Conservation (phyloP, 1,140 invertebrate species). For the Uloborus diversus region DNA sequence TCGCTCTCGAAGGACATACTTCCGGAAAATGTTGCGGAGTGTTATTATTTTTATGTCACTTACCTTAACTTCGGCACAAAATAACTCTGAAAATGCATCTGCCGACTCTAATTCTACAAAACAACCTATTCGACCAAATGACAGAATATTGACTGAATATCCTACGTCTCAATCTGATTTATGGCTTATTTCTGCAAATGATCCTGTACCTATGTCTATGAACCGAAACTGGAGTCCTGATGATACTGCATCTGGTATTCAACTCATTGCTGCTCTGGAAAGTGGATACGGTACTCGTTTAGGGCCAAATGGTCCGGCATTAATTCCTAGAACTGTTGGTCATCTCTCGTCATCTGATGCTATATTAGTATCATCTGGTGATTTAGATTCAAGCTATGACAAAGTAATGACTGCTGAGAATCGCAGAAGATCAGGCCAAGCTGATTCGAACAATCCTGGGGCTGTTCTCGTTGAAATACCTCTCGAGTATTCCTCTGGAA, state of each 20-base stretch:
- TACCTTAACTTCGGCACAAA: too few species aligned
- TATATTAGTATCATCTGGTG: too few species aligned
- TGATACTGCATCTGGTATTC: neutral
- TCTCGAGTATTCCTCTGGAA: neutral
- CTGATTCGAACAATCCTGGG: neutral
- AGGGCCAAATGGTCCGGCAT: neutral
- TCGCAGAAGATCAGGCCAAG: neutral
- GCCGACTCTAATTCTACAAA: too few species aligned
- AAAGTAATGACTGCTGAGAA: neutral
- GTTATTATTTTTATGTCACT: too few species aligned
- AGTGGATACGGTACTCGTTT: neutral
- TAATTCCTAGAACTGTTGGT: too few species aligned
- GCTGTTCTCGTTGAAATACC: slow-evolving; percentile 25
- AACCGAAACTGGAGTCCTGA: slow-evolving; percentile 7
- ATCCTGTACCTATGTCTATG: slow-evolving; percentile 13
- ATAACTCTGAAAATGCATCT: too few species aligned
- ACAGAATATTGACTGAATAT: too few species aligned
- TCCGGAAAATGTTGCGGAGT: too few species aligned
- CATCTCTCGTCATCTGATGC: too few species aligned
- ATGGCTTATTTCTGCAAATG: slow-evolving; percentile 37
- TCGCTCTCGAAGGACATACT: too few species aligned
- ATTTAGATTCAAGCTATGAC: neutral
- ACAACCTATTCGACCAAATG: too few species aligned
- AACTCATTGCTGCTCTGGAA: neutral
- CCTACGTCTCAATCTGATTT: neutral